phyloP scores from a whole-genome alignment of 2,113 vertebrate species.

The Ptyas mucosa region DNA sequence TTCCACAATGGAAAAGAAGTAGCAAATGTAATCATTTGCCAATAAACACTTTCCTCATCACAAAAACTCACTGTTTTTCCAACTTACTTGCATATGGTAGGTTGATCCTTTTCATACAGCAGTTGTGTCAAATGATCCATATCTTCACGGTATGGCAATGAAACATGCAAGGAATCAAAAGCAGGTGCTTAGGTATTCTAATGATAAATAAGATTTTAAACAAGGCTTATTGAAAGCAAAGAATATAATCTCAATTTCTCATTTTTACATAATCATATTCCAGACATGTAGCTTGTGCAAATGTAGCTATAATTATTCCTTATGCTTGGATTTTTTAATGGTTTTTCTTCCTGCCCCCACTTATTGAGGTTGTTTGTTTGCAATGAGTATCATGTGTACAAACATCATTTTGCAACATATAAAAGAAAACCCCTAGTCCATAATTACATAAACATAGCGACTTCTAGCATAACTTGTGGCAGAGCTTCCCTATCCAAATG shows the following conservation, averaged over 20 bases:
- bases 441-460: conserved; percentile 55
- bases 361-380: conserved; percentile 60
- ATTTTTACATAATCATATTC: conserved; percentile 58
- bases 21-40: not conserved
- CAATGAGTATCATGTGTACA: conserved; percentile 49
- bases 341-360: not conserved
- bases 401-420: conserved; percentile 53
- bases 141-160: conserved; percentile 13
- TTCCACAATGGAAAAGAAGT: conserved; percentile 12
- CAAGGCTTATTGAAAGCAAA: conserved; percentile 42
- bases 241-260: conserved; percentile 53
- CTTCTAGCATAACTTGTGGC: not conserved
- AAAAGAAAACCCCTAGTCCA: conserved; percentile 57
- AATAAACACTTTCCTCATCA: not conserved
- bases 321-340: conserved; percentile 30
- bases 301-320: conserved; percentile 47
- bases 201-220: conserved; percentile 37
- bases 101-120: conserved; percentile 24
- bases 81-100: not conserved
- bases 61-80: not conserved
- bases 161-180: not conserved
- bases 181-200: conserved; percentile 36
- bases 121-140: not conserved
- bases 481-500: conserved; percentile 27
- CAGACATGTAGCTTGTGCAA: conserved; percentile 52